A percentile compares a stretch with the other conserved stretches of the same genome.
phyloP scores from a whole-genome alignment of 1,140 invertebrate genomes.

The Geopemphigus sp. region DNA sequence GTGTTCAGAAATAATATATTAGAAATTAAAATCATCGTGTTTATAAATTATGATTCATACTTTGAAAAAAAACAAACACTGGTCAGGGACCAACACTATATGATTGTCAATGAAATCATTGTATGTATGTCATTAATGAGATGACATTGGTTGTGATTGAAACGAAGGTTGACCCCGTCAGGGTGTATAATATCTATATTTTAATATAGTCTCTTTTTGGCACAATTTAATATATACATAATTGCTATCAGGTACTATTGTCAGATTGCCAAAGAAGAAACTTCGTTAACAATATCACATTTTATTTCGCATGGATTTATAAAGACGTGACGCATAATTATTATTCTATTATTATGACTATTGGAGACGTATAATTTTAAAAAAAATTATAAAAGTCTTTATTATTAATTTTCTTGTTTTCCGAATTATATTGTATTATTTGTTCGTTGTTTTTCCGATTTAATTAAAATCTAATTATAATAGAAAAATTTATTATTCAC shows the following conservation, averaged over 20 bases:
- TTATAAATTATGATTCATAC: not conserved
- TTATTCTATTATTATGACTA: not conserved
- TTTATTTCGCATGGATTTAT: slow-evolving; percentile 2
- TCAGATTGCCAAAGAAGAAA: slow-evolving; percentile 29
- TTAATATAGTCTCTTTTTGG: slow-evolving; percentile 23
- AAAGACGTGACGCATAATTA: not conserved
- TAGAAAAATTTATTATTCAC: not conserved
- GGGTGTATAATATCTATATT: not conserved
- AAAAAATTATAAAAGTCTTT: not conserved
- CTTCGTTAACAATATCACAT: not conserved
- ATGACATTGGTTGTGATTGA: slow-evolving; percentile 13
- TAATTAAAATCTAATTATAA: not conserved
- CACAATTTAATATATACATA: slow-evolving; percentile 23
- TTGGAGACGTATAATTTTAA: slow-evolving; percentile 3
- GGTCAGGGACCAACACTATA: not conserved
- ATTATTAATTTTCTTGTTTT: not conserved
- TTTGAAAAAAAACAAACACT: not conserved
- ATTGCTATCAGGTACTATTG: not conserved
- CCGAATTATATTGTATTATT: too few species aligned
- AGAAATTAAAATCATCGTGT: too few species aligned
- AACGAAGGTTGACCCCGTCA: not conserved
- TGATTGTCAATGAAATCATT: not conserved
- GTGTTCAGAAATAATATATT: too few species aligned
- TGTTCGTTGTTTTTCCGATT: too few species aligned
- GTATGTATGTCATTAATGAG: not conserved